Evolutionary conservation across 2,113 vertebrate species (phyloP).

Genomic region (Etia nguti): DNA sequence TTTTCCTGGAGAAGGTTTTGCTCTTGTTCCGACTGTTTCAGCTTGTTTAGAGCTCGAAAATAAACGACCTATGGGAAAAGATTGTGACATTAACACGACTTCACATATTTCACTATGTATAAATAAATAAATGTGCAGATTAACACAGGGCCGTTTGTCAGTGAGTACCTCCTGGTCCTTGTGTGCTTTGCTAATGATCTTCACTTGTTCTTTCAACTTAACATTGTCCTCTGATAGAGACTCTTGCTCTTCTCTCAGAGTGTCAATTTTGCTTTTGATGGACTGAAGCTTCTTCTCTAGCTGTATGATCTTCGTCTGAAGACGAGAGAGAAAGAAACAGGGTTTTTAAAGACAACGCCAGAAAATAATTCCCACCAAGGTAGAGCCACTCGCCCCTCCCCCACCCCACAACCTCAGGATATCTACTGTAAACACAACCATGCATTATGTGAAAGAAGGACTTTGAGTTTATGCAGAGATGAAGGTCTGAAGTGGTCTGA

Average conservation of each 20-base stretch:
- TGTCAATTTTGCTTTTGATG: not conserved
- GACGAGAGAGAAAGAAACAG: not conserved
- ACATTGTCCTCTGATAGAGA: not conserved
- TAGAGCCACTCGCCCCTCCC: not conserved
- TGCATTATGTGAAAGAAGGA: not conserved
- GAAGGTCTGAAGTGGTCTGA: not conserved
- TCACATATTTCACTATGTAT: not conserved
- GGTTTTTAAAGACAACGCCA: not conserved
- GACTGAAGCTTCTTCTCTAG: slow-evolving; percentile 22
- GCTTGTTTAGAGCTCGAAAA: slow-evolving; percentile 38
- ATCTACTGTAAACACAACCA: not conserved
- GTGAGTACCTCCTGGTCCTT: slow-evolving; percentile 38
- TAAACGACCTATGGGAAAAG: slow-evolving; percentile 18
- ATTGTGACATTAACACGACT: not conserved
- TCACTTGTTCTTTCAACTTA: slow-evolving; percentile 24
- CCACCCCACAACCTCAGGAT: not conserved
- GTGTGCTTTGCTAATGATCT: not conserved
- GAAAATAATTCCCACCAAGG: not conserved
- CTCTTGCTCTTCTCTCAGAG: slow-evolving; percentile 7
- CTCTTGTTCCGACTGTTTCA: slow-evolving; percentile 31
- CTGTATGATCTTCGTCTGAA: slow-evolving; percentile 6
- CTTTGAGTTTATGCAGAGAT: not conserved
- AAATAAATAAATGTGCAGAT: not conserved
- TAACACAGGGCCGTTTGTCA: not conserved
- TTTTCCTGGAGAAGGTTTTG: slow-evolving; percentile 37